phyloP scores from a whole-genome alignment of 2,113 vertebrate genomes.

The Rhinogobius similis region DNA sequence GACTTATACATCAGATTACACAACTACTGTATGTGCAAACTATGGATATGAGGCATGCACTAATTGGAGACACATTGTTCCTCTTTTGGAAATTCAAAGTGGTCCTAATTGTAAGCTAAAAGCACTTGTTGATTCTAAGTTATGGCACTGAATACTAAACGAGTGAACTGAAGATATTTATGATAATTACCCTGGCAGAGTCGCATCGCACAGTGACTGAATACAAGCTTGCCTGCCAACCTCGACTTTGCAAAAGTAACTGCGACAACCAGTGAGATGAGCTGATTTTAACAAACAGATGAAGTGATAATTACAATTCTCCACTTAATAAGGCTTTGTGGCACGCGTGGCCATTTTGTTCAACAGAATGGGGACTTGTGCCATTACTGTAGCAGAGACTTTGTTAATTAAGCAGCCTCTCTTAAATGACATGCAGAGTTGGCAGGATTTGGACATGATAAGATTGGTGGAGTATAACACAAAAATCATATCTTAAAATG shows the following conservation, averaged over 20 bases:
- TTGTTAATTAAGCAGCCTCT: constrained; percentile 43
- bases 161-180: constrained; percentile 50
- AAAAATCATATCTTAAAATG: constrained; percentile 20
- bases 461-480: constrained; percentile 32
- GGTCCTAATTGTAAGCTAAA: neutral
- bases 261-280: constrained; percentile 39
- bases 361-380: constrained; percentile 21
- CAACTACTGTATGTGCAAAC: neutral
- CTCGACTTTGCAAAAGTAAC: constrained; percentile 26
- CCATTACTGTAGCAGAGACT: constrained; percentile 14
- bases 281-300: constrained; percentile 47
- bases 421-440: constrained; percentile 15
- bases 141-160: constrained; percentile 35
- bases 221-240: constrained; percentile 35
- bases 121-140: constrained; percentile 9
- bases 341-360: constrained; percentile 27
- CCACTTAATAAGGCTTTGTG: constrained; percentile 37
- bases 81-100: neutral
- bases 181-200: constrained; percentile 49
- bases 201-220: constrained; percentile 35
- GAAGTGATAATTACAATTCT: constrained; percentile 56
- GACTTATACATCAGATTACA: neutral
- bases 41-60: neutral
- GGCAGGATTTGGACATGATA: constrained; percentile 26
- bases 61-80: neutral